Conservation (phyloP, 2,113 vertebrate genomes). For the Chelonoidis abingdonii region DNA sequence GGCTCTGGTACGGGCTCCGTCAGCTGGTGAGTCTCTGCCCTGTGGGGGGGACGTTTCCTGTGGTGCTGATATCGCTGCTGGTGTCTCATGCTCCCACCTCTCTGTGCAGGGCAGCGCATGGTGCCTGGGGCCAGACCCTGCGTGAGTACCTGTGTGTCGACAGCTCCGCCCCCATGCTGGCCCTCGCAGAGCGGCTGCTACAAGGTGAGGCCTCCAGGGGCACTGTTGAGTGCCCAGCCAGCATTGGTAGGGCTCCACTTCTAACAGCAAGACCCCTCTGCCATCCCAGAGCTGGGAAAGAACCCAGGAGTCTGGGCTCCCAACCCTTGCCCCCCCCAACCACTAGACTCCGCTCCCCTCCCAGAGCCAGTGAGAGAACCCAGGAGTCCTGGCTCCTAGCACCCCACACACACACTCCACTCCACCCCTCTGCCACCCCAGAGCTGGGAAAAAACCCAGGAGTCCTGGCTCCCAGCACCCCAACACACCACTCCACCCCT, state of each 20-base stretch:
- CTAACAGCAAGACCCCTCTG: not conserved
- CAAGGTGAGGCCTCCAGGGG: constrained; percentile 66
- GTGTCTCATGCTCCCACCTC: not conserved
- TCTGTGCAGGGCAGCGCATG: constrained; percentile 84
- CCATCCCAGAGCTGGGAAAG: not conserved
- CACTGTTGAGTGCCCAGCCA: too few species aligned
- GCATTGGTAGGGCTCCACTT: too few species aligned
- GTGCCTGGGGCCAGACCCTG: constrained; percentile 83
- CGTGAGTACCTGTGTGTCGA: constrained; percentile 90
- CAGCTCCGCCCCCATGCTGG: constrained; percentile 85
- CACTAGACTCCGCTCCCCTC: not conserved
- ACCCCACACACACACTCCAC: too few species aligned
- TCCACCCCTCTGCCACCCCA: not conserved
- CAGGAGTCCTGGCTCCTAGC: too few species aligned
- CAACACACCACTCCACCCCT: rapidly evolving
- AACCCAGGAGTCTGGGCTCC: too few species aligned
- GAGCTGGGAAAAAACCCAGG: not conserved
- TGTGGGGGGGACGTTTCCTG: not conserved
- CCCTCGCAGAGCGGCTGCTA: constrained; percentile 84
- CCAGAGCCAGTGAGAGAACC: not conserved
- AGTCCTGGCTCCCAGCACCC: not conserved
- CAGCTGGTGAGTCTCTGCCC: constrained; percentile 80
- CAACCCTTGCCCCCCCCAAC: not conserved
- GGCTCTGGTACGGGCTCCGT: constrained; percentile 88
- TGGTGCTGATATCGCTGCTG: not conserved